These are phyloP conservation scores for Rattus norvegicus DNA, from an alignment of 2,113 vertebrate genomes.

Conservation along the genomic window DNA sequence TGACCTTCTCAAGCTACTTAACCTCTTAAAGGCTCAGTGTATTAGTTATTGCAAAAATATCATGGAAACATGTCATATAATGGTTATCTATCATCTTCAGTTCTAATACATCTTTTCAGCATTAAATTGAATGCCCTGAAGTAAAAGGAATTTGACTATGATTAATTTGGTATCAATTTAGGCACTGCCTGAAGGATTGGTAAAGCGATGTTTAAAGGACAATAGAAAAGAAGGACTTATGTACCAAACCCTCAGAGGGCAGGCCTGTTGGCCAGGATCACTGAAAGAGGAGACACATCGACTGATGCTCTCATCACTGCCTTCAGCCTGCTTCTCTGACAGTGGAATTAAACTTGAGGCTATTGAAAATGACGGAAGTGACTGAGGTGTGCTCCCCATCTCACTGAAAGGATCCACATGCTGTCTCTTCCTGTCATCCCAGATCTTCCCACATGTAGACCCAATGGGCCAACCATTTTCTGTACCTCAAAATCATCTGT, in stretches of 20 bases:
- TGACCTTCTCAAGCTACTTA: neutral
- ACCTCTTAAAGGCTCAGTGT: neutral
- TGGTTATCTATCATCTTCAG: neutral
- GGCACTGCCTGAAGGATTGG: neutral
- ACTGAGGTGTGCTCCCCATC: neutral
- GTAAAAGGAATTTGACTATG: neutral
- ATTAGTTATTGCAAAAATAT: neutral
- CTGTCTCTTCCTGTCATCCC: neutral
- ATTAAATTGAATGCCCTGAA: neutral
- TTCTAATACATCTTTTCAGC: neutral
- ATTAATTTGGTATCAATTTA: neutral
- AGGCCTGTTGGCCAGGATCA: neutral
- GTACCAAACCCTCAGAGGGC: neutral
- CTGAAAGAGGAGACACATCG: neutral
- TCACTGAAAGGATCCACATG: too few relatives aligned
- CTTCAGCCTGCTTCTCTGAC: neutral
- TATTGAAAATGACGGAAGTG: neutral
- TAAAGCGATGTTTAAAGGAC: neutral
- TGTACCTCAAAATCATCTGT: neutral
- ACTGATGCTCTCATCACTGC: neutral
- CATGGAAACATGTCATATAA: neutral
- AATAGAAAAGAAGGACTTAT: neutral
- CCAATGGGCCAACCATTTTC: neutral
- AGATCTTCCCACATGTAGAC: neutral
- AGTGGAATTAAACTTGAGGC: neutral